Evolutionary conservation across 2,888 invertebrate species (phyloP).

Genomic region (Caradrina clavipalpis): DNA sequence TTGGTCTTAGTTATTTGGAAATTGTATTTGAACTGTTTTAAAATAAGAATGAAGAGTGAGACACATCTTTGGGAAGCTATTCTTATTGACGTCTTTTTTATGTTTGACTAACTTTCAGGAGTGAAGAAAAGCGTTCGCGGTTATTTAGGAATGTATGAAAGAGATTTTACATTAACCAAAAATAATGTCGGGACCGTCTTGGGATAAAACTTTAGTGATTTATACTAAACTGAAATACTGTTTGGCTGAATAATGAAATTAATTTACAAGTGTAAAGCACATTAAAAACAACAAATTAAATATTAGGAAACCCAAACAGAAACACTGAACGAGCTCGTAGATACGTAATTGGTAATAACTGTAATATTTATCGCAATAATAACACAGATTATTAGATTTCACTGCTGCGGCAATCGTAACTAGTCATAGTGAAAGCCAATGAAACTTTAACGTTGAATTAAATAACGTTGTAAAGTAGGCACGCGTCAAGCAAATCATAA

Average conservation of each 20-base stretch:
- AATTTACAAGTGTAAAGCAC: background rate
- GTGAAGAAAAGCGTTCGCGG: background rate
- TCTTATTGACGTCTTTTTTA: too few species aligned
- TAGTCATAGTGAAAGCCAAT: conserved; percentile 74
- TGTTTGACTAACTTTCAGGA: background rate
- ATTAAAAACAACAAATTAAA: conserved; percentile 24
- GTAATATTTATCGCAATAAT: conserved; percentile 58
- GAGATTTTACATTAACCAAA: background rate
- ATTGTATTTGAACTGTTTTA: background rate
- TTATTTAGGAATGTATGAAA: background rate
- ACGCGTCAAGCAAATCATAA: conserved; percentile 83
- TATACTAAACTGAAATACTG: too few species aligned
- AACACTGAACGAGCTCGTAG: conserved; percentile 54
- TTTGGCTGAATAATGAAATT: too few species aligned
- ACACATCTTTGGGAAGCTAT: too few species aligned
- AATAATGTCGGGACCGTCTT: too few species aligned
- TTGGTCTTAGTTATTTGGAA: background rate
- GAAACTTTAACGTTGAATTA: conserved; percentile 74
- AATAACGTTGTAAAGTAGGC: conserved; percentile 70
- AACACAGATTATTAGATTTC: conserved; percentile 64
- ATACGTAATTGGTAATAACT: conserved; percentile 48
- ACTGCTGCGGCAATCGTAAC: conserved; percentile 65
- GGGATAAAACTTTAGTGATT: too few species aligned
- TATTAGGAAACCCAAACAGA: conserved; percentile 53
- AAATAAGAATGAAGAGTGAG: too few species aligned